Conservation (phyloP, 2,113 vertebrate species). For the Mustelus asterias region DNA sequence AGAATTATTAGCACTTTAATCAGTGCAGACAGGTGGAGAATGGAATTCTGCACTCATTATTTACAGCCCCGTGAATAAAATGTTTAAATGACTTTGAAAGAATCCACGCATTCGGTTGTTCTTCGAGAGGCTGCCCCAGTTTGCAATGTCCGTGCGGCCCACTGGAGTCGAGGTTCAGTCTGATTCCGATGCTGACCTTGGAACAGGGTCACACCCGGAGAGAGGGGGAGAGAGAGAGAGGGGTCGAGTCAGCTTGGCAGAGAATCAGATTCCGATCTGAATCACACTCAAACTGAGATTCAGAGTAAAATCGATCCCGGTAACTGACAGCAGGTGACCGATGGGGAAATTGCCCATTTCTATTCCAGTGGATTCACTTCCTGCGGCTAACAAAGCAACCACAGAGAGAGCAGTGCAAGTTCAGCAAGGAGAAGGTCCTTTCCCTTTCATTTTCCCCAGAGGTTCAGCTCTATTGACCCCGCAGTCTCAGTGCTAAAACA, state of each 20-base stretch:
- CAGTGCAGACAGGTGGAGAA: conserved; percentile 18
- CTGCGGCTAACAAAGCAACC: background rate
- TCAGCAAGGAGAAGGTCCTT: background rate
- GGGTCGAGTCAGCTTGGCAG: background rate
- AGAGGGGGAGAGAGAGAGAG: background rate
- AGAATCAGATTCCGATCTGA: background rate
- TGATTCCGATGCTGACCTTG: background rate
- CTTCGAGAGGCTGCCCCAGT: background rate
- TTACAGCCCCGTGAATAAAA: background rate
- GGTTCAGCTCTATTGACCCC: background rate
- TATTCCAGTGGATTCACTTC: background rate
- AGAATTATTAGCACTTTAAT: conserved; percentile 13
- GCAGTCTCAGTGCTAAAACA: background rate
- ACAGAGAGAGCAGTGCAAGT: background rate
- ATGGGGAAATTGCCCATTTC: background rate
- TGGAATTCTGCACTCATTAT: background rate
- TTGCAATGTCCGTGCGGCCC: background rate
- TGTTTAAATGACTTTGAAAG: background rate
- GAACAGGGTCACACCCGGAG: background rate
- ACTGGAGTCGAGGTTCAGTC: background rate
- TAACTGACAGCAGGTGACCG: background rate
- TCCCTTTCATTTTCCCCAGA: background rate
- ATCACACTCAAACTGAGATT: background rate
- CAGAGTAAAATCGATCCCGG: background rate
- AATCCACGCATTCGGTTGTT: background rate